These are phyloP conservation scores for Cuculus canorus DNA, from an alignment of 2,797 vertebrate species.

Conservation along the genomic window DNA sequence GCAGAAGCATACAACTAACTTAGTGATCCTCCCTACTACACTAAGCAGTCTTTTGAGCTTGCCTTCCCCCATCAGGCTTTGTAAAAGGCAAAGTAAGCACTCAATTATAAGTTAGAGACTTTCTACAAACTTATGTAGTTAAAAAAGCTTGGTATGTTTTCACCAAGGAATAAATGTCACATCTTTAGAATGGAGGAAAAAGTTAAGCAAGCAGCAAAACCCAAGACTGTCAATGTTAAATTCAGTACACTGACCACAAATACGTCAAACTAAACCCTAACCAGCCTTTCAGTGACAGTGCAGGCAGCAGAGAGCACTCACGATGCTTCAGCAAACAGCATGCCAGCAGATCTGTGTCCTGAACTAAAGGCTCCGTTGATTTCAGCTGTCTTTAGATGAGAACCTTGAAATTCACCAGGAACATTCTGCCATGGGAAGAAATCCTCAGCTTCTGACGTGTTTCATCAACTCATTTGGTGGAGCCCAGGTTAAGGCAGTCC, in stretches of 20 bases:
- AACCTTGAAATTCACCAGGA: background rate
- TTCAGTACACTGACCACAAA: background rate
- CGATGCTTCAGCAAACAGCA: background rate
- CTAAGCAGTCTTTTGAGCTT: background rate
- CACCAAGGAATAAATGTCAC: background rate
- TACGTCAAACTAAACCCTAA: background rate
- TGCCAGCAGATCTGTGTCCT: background rate
- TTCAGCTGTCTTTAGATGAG: background rate
- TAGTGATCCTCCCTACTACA: background rate
- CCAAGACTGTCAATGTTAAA: background rate
- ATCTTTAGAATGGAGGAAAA: background rate
- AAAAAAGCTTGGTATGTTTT: background rate
- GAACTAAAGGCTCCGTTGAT: background rate
- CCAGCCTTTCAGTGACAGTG: background rate
- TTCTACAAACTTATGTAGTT: background rate
- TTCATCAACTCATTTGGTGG: background rate
- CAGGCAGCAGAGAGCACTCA: background rate
- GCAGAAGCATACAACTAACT: background rate
- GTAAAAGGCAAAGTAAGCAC: background rate
- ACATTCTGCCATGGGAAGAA: background rate
- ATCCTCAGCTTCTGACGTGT: background rate
- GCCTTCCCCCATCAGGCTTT: background rate
- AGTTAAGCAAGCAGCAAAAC: background rate
- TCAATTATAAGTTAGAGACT: background rate
- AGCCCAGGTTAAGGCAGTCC: background rate